Evolutionary conservation across 92 coral and sea anemone genomes (phyloP).

Genomic region (Actinernus sp.): DNA sequence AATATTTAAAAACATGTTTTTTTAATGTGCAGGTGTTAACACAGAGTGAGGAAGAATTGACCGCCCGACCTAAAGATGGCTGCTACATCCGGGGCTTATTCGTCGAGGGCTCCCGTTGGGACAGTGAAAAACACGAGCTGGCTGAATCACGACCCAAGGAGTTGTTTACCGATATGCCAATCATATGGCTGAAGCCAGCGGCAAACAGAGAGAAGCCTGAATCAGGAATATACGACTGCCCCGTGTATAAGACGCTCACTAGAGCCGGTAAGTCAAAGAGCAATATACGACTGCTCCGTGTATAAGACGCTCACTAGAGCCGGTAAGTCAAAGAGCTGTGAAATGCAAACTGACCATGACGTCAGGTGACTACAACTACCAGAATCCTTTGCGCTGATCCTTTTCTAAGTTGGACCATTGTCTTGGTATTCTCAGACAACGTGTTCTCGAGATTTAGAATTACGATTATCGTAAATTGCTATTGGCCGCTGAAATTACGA

Average conservation of each 20-base stretch:
- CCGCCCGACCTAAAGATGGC: constrained; percentile 85
- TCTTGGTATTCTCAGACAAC: no score
- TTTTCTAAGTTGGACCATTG: no score
- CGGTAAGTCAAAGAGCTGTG: constrained; percentile 63
- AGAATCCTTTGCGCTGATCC: no score
- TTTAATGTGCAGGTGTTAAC: constrained; percentile 93
- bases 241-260: constrained; percentile 95
- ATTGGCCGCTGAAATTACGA: no score
- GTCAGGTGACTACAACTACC: no score
- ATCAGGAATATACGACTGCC: constrained; percentile 91
- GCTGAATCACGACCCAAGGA: constrained; percentile 97
- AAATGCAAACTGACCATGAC: no score
- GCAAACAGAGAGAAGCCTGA: constrained; percentile 97
- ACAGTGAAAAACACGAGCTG: constrained; percentile 77
- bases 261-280: constrained; percentile 77
- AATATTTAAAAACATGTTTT: no score
- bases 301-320: constrained; percentile 98
- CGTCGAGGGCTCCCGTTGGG: constrained; percentile 99
- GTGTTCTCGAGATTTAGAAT: no score
- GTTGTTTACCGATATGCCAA: constrained; percentile 98
- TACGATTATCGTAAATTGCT: no score
- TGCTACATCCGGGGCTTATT: constrained; percentile 98
- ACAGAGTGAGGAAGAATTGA: constrained; percentile 75
- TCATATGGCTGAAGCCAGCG: constrained; percentile 95
- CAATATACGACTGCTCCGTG: constrained; percentile 81